Base-by-base conservation (phyloP, 92 coral and sea anemone species). In the Isaurus tuberculatus region DNA sequence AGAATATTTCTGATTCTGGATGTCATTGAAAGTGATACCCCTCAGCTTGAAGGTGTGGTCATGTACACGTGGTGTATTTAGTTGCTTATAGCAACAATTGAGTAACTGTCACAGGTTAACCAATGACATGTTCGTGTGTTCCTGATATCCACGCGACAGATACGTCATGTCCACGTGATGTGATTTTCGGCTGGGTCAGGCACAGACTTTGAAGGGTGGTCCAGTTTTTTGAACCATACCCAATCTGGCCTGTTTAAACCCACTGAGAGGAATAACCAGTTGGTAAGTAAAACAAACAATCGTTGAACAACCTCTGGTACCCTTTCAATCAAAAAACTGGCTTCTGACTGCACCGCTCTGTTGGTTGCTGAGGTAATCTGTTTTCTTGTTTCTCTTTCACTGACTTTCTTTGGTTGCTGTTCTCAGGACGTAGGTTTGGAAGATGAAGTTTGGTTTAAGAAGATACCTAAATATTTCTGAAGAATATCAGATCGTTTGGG, bases 201-300 rank as follows among this genome's bases (percentile, higher is more conserved):
- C 80, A 55, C 86, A 91, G 90, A 95, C 83, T 65, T 30, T 78
- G 53, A 80, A 91, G 96, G 96, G 96, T 92, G 88, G 90, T 91
- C 79, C 74, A 80, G 48, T 22, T 27, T 8, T 71, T 79, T 65
- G 94, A 84, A 84, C 84, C 84, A 88, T 80, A 95, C 93, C 91
- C 92, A 92, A 73, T 97, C 92, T 89, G 80, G 87, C 81, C 94
- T 95, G 98, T 95, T 95, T 95, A 79, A 95, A 95, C 98, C 98
- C 98, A 77, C 73, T 92, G 98, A 84, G 92, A 90, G 92, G 90
- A 86, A 79, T 79, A 69, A 53, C 80, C 69, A 51, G 36, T 17
- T 42, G 68, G 44, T 27, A 32, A 1, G 15, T 9, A 17, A 70
- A 48, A 34, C 37, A 43, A 25, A 63, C 34, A 63, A 63, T 31